Evolutionary conservation across 2,797 vertebrate species (phyloP), one percentile per base, ranked within the genome.

Genomic region (Hirundo rustica): DNA sequence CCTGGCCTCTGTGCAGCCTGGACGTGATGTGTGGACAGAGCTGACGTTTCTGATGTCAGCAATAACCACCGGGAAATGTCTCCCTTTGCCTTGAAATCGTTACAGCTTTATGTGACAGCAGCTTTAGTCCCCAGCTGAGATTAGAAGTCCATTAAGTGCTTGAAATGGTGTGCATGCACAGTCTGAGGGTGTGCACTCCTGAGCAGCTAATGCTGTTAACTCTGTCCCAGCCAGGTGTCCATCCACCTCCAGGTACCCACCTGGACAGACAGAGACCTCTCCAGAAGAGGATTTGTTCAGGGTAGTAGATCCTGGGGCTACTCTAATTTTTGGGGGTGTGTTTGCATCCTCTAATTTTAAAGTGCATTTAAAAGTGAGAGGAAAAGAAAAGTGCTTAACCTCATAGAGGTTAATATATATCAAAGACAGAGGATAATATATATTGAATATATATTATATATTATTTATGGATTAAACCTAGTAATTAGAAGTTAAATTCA

Each of bases 61-160:
- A 85, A 4, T 91, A 81, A 85, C 77, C 86, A 7, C 74, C 66
- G 79, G 73, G 90, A 86, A 93, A 88, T 48, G 58, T 68, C 80
- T 85, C 55, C 67, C 68, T 93, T 87, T 73, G 88, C 90, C 74
- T 86, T 82, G 90, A 89, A 82, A 87, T 92, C 53, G 0, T 94
- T 82, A 26, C 23, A 25, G 67, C 53, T 93, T 86, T 86, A 71
- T 85, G 79, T 78, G 82, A 74, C 78, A 81, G 88, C 72, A 95
- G 72, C 87, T 89, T 45, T 26, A 42, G 73, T 66, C 51, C 76
- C 83, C 92, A 92, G 71, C 92, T 95, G 93, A 85, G 85, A 79
- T 84, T 18, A 81, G 51, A 84, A 94, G 51, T 71, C 67, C 71
- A 73, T 87, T 86, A 92, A 92, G 80, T 64, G 77, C 53, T 84